Conservation (phyloP, 2,113 vertebrate genomes). For the Macquaria ambigua region DNA sequence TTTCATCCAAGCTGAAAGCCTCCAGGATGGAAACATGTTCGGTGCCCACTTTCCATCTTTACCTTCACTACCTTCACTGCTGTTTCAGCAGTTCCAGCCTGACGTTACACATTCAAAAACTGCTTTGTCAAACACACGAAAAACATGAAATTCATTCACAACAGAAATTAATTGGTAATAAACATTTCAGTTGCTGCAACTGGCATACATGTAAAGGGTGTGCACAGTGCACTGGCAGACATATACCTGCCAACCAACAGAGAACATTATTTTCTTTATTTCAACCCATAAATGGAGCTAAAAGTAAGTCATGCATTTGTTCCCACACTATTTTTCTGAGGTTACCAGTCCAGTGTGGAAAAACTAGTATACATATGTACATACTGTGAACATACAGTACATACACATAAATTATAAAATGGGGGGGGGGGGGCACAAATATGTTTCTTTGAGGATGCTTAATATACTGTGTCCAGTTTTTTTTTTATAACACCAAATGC, state of each 20-base stretch:
- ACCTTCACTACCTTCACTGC: slow-evolving; percentile 15
- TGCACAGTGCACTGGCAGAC: not conserved
- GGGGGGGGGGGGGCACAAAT: not conserved
- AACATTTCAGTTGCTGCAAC: not conserved
- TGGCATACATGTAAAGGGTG: not conserved
- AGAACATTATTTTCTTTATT: not conserved
- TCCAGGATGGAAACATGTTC: slow-evolving; percentile 55
- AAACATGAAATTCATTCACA: not conserved
- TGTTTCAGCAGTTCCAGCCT: slow-evolving; percentile 41
- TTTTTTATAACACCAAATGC: not conserved
- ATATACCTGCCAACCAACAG: not conserved
- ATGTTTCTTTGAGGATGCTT: not conserved
- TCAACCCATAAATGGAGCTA: not conserved
- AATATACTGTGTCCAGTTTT: not conserved
- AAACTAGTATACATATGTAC: not conserved
- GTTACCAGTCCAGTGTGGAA: not conserved
- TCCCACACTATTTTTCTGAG: not conserved
- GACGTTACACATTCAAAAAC: slow-evolving; percentile 19
- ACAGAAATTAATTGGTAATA: not conserved
- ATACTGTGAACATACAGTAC: not conserved
- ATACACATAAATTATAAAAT: not conserved
- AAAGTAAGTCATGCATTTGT: slow-evolving; percentile 5
- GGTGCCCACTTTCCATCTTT: slow-evolving; percentile 65
- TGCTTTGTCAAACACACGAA: slow-evolving; percentile 12
- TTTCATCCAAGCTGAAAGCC: slow-evolving; percentile 52